These are phyloP conservation scores for Oreotrochilus melanogaster DNA, from an alignment of 2,113 vertebrate genomes.

Conservation along the genomic window DNA sequence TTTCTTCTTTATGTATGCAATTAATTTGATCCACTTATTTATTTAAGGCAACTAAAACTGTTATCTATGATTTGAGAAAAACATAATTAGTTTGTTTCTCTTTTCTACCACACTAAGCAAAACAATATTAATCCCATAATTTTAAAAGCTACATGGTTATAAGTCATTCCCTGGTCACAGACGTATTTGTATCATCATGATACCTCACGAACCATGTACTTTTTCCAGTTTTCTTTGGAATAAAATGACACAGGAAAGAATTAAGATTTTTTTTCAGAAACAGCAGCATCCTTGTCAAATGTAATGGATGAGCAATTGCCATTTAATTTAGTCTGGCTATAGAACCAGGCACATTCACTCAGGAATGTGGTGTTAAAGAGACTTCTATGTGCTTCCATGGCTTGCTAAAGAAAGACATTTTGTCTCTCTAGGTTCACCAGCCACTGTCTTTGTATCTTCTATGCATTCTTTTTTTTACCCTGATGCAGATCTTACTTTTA, in stretches of 20 bases:
- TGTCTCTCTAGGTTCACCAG: not conserved
- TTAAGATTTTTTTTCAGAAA: not conserved
- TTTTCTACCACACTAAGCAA: not conserved
- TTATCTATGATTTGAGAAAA: not conserved
- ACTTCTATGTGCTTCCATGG: not conserved
- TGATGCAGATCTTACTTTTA: not conserved
- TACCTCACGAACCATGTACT: not conserved
- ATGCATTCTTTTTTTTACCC: not conserved
- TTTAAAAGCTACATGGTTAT: not conserved
- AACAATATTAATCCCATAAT: not conserved
- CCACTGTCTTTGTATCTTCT: not conserved
- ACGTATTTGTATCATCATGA: not conserved
- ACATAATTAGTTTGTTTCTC: not conserved
- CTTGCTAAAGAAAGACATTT: not conserved
- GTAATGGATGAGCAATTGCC: not conserved
- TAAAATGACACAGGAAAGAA: not conserved
- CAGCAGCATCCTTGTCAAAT: not conserved
- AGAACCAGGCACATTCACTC: not conserved
- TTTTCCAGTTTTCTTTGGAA: not conserved
- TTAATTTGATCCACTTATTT: not conserved
- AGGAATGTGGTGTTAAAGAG: slow-evolving; percentile 8
- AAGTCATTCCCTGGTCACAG: not conserved
- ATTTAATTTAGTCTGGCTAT: slow-evolving; percentile 6
- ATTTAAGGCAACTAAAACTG: not conserved
- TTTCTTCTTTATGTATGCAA: not conserved